Base-by-base conservation (phyloP, 2,113 vertebrate species). In the Ammodytes dubius region DNA sequence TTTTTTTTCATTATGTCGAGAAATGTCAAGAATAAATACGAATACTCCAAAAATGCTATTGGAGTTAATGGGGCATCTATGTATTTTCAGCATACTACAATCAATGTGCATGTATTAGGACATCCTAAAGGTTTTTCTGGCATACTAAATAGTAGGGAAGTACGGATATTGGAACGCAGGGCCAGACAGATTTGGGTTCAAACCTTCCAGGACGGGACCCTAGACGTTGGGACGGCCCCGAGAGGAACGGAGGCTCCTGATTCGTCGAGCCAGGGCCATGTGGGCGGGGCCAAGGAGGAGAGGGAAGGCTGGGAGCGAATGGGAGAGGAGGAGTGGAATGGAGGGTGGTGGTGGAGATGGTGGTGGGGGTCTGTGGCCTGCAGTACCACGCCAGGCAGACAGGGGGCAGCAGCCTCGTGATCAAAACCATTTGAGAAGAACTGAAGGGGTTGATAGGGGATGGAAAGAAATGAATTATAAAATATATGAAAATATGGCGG, bases 201-300 rank as follows among this genome's bases (percentile, higher is more conserved):
- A 97, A 99, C 97, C 97, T 99, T 99, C 97, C 97, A 99, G 95
- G 96, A 96, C 88, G 96, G 97, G 89, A 99, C 95, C 94, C 95
- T 96, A 96, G 96, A 96, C 87, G 97, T 96, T 76, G 96, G 96
- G 84, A 96, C 92, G 92, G 94, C 92, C 95, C 96, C 96, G 72
- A 96, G 96, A 93, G 96, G 95, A 89, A 80, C 93, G 93, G 87
- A 89, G 90, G 96, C 96, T 94, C 94, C 95, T 81, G 95, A 93
- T 88, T 95, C 96, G 94, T 94, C 87, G 90, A 91, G 95, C 96
- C 96, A 96, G 88, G 94, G 88, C 95, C 96, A 96, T 2, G 57
- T 52, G 77, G 90, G 87, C 42, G 91, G 88, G 9, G 84, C 50
- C 27, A 27, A 27, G 8, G 89, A 84, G 46, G 74, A 82, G 72